Conservation (phyloP, 64 coral and sea anemone genomes). For the Actinia equina region DNA sequence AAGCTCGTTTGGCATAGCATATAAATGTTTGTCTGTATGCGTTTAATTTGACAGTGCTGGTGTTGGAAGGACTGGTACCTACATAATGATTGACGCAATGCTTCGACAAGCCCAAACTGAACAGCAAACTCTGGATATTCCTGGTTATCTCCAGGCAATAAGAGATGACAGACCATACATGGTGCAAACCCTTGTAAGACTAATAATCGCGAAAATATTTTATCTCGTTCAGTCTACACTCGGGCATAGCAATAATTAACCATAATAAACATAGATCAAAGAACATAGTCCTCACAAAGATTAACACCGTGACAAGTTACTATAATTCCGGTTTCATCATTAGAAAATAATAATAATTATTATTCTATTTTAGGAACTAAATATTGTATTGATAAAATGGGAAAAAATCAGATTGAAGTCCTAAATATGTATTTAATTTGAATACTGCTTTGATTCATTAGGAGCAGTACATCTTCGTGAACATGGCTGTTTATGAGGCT, state of each 20-base stretch:
- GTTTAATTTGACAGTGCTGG: constrained; percentile 42
- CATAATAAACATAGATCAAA: no score
- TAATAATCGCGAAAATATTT: no score
- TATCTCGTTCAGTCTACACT: no score
- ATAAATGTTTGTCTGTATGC: no score
- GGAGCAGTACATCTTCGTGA: constrained; percentile 79
- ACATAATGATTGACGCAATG: constrained; percentile 70
- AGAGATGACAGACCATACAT: constrained; percentile 56
- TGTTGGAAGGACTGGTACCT: constrained; percentile 66
- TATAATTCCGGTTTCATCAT: no score
- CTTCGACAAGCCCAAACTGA: constrained; percentile 34
- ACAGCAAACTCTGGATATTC: constrained; percentile 41
- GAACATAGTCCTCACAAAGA: no score
- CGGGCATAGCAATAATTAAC: no score
- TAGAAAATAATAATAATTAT: no score
- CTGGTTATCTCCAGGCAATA: constrained; percentile 52
- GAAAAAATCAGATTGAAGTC: neutral
- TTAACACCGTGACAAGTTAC: no score
- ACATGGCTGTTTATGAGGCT: constrained; percentile 57
- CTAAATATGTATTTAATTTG: neutral
- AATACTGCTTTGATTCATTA: neutral
- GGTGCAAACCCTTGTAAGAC: constrained; percentile 63
- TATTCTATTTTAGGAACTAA: no score
- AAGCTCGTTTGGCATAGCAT: no score
- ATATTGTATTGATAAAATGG: no score